Evolutionary conservation across 2,888 invertebrate species (phyloP).

Genomic region (Noctua janthe): DNA sequence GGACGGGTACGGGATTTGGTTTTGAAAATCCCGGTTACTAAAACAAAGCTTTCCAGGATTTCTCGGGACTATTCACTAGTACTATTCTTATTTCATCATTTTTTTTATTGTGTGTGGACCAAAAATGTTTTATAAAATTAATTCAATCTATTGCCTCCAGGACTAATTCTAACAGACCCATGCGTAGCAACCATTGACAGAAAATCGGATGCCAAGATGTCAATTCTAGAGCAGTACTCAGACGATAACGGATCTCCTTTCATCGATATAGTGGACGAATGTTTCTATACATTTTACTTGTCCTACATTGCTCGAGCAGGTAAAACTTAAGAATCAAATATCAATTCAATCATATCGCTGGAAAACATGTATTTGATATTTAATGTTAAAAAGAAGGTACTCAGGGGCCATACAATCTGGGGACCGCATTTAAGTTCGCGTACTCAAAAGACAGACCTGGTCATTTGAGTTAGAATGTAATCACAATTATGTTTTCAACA

Average conservation of each 20-base stretch:
- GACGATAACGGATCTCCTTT: constrained; percentile 67
- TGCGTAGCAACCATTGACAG: constrained; percentile 69
- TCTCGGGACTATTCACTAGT: too few relatives aligned
- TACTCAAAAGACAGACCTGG: neutral
- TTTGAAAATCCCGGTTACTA: too few relatives aligned
- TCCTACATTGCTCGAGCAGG: constrained; percentile 74
- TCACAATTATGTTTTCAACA: neutral
- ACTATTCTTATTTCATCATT: too few relatives aligned
- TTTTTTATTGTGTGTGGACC: too few relatives aligned
- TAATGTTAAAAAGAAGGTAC: neutral
- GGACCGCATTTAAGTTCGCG: neutral
- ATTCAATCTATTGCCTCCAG: constrained; percentile 50
- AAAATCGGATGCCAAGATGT: constrained; percentile 68
- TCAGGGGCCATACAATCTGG: neutral
- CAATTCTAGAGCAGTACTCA: constrained; percentile 65
- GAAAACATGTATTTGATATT: neutral
- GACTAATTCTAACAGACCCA: constrained; percentile 56
- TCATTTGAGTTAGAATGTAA: neutral
- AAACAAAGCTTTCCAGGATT: too few relatives aligned
- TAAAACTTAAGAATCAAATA: constrained; percentile 46
- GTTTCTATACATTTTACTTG: constrained; percentile 70
- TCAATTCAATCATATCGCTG: neutral
- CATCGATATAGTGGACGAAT: constrained; percentile 73
- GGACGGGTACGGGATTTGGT: too few relatives aligned
- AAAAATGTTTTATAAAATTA: neutral